Base-by-base conservation (phyloP, 2,888 invertebrate species). In the Diogma glabrata region DNA sequence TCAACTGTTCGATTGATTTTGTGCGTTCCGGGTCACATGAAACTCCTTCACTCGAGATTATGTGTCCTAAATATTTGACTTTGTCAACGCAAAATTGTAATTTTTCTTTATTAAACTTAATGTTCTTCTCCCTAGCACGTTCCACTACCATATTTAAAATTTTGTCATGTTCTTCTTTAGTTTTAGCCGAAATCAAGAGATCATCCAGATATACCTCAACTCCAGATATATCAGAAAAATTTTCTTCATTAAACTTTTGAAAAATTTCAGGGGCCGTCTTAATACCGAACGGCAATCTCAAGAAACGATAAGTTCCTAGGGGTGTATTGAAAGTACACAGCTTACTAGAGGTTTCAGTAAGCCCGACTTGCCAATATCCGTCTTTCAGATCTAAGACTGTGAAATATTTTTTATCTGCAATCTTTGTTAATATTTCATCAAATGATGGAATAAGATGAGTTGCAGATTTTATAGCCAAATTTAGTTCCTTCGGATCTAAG, bases 291-390 rank as follows among this genome's bases (percentile, higher is more conserved):
- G 48, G 23, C 2, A 33, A 20, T 6, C 38, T 14, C 8, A 7
- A n/a, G 30, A 43, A 51, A 9, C 14, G 8, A 16, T 43, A 51
- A 12, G 16, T 14, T n/a, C 51, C 51, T 30, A 40, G 43, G 7
- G 51, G 61, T 12, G 60, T 58, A 1, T 58, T 58, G 47, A 58
- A 59, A 1, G 60, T 60, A 5, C 60, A 61, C 6, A 57, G 51
- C 12, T 57, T 56, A 16, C 47, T 43, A 2, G 56, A 56, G 0
- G 50, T 20, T 10, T 53, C 38, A 9, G 53, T 52, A 16, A 63
- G 16, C 8, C 53, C 53, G 3, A 45, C 20, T 33, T 53, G 48
- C 20, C 47, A 53, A 24, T 12, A 50, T 0, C 60, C 60, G 4
- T 57, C 55, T 23, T 56, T 60, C 1, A 57, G 24, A 53, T 57